Base-by-base conservation (phyloP, 2,113 vertebrate genomes). In the Cathartes aura region DNA sequence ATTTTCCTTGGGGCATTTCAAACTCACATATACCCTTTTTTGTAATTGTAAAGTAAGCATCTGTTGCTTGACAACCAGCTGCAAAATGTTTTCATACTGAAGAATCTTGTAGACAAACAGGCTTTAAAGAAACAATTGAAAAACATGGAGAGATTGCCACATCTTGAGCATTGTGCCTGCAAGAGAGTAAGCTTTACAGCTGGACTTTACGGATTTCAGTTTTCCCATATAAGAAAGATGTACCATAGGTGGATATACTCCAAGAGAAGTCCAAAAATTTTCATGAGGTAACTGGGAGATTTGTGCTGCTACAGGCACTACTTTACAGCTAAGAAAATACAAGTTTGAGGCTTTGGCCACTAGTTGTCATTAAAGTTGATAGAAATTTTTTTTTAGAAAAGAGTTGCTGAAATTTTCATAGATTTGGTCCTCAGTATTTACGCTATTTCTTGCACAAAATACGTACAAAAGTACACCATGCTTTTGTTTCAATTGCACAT, bases 61-160 rank as follows among this genome's bases (percentile, higher is more conserved):
- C 80, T 98, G 87, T 91, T 95, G 81, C 91, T 85, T 89, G 71
- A 95, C 90, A 97, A 64, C 67, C 82, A 96, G 48, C 63, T 76
- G 68, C 76, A 83, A 78, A 85, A 94, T 95, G 66, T 96, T 97
- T 93, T 96, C 47, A 50, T 87, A 48, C 80, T 80, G 70, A 82
- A 91, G 32, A 87, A 73, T 75, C 56, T 84, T 82, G 32, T 63
- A 92, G 75, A 89, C 48, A 94, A 97, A 91, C 42, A 85, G 56
- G 29, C 81, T 89, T 95, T 85, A 86, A 92, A 78, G 89, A 83
- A 94, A 91, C 34, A 50, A 73, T 81, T 81, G 29, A 89, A 95
- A 87, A 94, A 15, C 12, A 1, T 2, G 2, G n/a, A 72, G 78
- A 80, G 38, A 45, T 75, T 73, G 11, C n/a, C 74, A 47, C 53